Evolutionary conservation across 2,888 invertebrate species (phyloP), one percentile per base, ranked within the genome.

Genomic region (Chrysomela aeneicollis): DNA sequence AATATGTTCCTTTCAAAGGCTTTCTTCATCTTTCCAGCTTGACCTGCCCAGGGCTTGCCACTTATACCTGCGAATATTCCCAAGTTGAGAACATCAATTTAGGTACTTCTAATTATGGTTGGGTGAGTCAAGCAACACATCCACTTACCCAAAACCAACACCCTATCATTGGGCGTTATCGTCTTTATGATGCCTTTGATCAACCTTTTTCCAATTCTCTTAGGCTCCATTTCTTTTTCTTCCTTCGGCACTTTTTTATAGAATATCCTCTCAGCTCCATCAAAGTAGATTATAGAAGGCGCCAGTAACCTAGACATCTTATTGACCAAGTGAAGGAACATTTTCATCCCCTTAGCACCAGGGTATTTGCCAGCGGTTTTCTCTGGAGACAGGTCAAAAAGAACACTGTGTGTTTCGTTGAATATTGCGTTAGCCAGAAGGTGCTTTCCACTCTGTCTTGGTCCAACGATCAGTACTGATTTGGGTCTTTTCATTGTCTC

Each of bases 321-420:
- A 52, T 86, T 86, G 0, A 94, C 83, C 21, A 88, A 85, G 66
- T 87, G 85, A 66, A 90, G 85, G 72, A 94, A 84, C 80, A 86
- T 88, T 73, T 89, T 89, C 61, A 89, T 82, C 1, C 89, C 89
- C 76, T 88, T 88, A 69, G 88, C 87, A 0, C 90, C 90, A 0
- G 86, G 85, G 78, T 91, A 93, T 81, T 91, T 90, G 52, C 89
- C 87, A 15, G 85, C 88, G 5, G 92, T 83, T 70, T 88, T 88
- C 50, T 86, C 82, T 0, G 93, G 90, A 0, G 92, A 90, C 12
- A 94, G 81, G 75, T 94, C 93, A 77, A 94, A 90, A 12, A 94
- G 80, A 47, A 92, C 88, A 3, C 93, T 89, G 55, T 90, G 89
- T 1, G 90, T 87, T 82, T 92, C 92, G 1, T 88, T 88, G 69